These are phyloP conservation scores for Parazoanthus swiftii DNA, from an alignment of 92 coral and sea anemone species.

Conservation along the genomic window DNA sequence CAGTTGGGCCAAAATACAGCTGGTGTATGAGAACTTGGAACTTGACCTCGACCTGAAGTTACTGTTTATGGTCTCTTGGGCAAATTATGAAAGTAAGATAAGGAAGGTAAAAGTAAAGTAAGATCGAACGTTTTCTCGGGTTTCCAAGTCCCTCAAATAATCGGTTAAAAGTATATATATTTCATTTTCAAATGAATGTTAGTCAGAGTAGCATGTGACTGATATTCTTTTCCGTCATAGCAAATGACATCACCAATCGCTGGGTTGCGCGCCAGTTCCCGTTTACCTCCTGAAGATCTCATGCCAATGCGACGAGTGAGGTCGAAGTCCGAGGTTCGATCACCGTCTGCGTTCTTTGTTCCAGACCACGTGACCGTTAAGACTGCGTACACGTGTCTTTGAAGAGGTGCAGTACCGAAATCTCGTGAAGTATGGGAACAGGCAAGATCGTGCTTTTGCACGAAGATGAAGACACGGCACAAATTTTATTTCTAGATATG, in stretches of 20 bases:
- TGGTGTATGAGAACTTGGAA: too few relatives aligned
- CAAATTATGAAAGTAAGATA: too few relatives aligned
- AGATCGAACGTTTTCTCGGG: too few relatives aligned
- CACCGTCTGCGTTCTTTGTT: slow-evolving; percentile 18
- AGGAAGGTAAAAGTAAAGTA: too few relatives aligned
- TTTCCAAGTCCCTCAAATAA: too few relatives aligned
- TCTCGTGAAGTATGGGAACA: neutral
- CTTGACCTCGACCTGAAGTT: too few relatives aligned
- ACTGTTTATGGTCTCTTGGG: too few relatives aligned
- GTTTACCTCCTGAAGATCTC: slow-evolving; percentile 1
- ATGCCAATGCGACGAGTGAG: slow-evolving; percentile 17
- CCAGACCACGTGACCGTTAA: slow-evolving; percentile 24
- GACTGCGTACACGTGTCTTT: slow-evolving; percentile 23
- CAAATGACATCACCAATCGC: neutral
- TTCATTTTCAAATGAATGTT: neutral
- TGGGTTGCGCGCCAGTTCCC: neutral
- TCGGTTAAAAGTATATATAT: too few relatives aligned
- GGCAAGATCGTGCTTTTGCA: neutral
- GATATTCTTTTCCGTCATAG: neutral
- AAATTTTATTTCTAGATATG: neutral
- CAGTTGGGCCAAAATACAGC: too few relatives aligned
- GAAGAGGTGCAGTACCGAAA: neutral
- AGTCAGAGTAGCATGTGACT: neutral
- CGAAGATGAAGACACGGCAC: neutral
- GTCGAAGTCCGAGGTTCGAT: slow-evolving; percentile 32